A percentile compares a stretch with the other conserved stretches of the same genome.
phyloP scores from a whole-genome alignment of 2,888 invertebrate species.

The Habroteleia sp. region DNA sequence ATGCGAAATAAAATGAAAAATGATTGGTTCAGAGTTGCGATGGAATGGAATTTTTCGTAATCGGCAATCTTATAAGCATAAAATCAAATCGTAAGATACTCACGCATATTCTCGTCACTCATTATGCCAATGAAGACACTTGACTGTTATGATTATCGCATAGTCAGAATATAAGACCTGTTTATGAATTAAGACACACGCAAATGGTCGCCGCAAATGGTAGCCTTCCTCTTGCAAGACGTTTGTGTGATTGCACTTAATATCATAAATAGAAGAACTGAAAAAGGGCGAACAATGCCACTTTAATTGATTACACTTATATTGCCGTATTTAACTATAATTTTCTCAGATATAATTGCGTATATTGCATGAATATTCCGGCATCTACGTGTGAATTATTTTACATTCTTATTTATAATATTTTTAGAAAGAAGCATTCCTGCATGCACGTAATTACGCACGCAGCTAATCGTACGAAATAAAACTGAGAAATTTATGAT shows the following conservation, averaged over 20 bases:
- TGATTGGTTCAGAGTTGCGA: neutral
- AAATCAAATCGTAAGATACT: slow-evolving; percentile 45
- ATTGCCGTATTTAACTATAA: too few species aligned
- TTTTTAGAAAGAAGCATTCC: too few species aligned
- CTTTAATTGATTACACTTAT: too few species aligned
- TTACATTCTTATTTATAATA: too few species aligned
- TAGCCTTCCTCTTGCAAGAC: slow-evolving; percentile 22
- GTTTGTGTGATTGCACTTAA: slow-evolving; percentile 15
- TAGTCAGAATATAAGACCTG: slow-evolving; percentile 40
- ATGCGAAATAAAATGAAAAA: slow-evolving; percentile 4
- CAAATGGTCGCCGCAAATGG: slow-evolving; percentile 27
- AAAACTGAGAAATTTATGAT: too few species aligned
- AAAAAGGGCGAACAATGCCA: too few species aligned
- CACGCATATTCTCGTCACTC: slow-evolving; percentile 49
- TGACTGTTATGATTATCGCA: slow-evolving; percentile 47
- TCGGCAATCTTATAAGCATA: slow-evolving; percentile 14
- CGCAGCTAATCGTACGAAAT: too few species aligned
- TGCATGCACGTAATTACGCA: too few species aligned
- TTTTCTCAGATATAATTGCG: too few species aligned
- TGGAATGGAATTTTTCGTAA: slow-evolving; percentile 36
- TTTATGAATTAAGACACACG: slow-evolving; percentile 50
- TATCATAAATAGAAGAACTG: slow-evolving; percentile 24
- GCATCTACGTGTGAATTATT: too few species aligned
- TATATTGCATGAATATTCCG: too few species aligned
- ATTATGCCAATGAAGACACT: slow-evolving; percentile 48